Evolutionary conservation across 2,888 invertebrate genomes (phyloP), one percentile per base, ranked within the genome.

Genomic region (Chironomus tentans): DNA sequence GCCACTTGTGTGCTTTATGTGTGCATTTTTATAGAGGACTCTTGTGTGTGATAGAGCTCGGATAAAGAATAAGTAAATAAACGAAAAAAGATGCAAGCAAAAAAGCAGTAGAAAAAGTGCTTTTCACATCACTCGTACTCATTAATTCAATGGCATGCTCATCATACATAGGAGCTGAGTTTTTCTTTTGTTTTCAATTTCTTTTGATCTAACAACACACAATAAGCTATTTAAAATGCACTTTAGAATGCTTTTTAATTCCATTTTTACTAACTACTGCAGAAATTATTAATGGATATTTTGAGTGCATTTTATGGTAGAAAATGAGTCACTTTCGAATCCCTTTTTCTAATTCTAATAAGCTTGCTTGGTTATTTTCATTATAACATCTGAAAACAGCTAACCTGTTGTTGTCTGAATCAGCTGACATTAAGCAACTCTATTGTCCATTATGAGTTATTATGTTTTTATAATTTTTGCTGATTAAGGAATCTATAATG

Each of bases 61-160:
- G 2, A 15, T 15, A 56, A 18, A n/a, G n/a, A 56, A 15, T 56
- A n/a, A 15, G 18, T 56, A 56, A 7, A 56, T 56, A 56, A 15
- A 56, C 18, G n/a, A 56, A 65, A 65, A 21, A 13, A 22, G 24
- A 38, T 38, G 38, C 38, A 38, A 38, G 38, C 10, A 18, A 62
- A 62, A 21, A 12, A 50, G 50, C 13, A 56, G 18, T 2, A 56
- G 3, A 56, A 18, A 6, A 2, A 56, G 18, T 56, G 5, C 65
- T 13, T 65, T 18, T 38, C 50, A 50, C 6, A 18, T 56, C 56
- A 56, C 18, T 68, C 46, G 38, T n/a, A 68, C 68, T 68, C 68
- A 68, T 68, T 68, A 68, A 68, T 68, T 68, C 68, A 68, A 68
- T 68, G 46, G 28, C 68, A 68, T 46, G 68, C 68, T 68, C 68